phyloP scores from a whole-genome alignment of 2,113 vertebrate species.

The Petrocephalus zakoni region DNA sequence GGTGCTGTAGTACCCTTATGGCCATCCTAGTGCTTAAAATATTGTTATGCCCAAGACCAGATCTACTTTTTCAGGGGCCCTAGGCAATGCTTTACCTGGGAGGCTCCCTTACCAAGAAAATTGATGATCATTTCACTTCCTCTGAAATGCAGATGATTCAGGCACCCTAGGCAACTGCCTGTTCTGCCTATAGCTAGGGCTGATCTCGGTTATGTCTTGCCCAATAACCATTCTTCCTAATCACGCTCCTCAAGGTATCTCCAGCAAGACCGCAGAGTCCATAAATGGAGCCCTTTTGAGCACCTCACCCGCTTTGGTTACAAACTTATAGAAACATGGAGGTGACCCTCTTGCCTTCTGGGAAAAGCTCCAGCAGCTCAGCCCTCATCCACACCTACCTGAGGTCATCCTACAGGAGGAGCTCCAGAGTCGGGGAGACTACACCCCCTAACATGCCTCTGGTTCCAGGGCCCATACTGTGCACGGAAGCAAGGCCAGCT shows the following conservation, averaged over 20 bases:
- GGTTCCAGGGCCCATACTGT: neutral
- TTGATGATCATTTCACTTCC: neutral
- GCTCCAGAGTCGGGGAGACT: too few species aligned
- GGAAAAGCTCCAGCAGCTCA: neutral
- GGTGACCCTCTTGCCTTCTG: neutral
- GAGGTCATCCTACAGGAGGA: neutral
- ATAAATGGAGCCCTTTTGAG: neutral
- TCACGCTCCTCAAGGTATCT: neutral
- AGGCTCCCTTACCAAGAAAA: neutral
- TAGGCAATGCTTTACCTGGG: neutral
- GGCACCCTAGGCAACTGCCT: neutral
- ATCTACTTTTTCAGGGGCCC: neutral
- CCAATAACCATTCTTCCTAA: neutral
- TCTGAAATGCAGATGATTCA: neutral
- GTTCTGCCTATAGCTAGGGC: neutral
- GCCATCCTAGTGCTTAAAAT: neutral
- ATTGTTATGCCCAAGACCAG: neutral
- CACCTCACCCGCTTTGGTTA: neutral
- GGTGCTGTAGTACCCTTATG: neutral
- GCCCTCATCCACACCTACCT: neutral
- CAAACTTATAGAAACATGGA: neutral
- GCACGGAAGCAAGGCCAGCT: neutral
- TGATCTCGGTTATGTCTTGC: neutral
- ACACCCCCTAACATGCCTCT: neutral
- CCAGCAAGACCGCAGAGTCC: neutral